These are phyloP conservation scores for Falco punctatus DNA, from an alignment of 2,113 vertebrate genomes.

Conservation along the genomic window DNA sequence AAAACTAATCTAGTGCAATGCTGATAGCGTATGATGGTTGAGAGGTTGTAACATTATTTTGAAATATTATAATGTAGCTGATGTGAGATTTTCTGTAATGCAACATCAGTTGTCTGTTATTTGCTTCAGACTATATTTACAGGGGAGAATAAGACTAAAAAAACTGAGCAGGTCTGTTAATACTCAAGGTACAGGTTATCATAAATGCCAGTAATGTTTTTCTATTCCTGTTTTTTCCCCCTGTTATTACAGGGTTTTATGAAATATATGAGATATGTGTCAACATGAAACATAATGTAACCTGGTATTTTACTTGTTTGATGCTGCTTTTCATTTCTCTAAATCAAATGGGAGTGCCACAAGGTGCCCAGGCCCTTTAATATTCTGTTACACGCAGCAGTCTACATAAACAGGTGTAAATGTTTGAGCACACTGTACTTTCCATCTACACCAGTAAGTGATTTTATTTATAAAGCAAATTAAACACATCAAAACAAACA, in stretches of 20 bases:
- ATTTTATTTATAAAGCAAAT: background rate
- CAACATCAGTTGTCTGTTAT: conserved; percentile 34
- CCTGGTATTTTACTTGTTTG: background rate
- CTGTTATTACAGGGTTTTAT: conserved; percentile 7
- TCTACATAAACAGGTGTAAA: background rate
- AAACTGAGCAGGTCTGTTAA: background rate
- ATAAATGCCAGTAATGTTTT: conserved; percentile 21
- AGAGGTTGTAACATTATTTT: conserved; percentile 39
- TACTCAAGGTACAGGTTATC: conserved; percentile 16
- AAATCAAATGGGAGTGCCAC: background rate
- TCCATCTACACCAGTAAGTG: background rate
- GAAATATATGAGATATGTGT: background rate
- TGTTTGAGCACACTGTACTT: background rate
- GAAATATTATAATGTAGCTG: conserved; percentile 55
- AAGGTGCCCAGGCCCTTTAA: background rate
- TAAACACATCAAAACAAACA: background rate
- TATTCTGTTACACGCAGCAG: background rate
- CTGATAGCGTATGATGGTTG: conserved; percentile 33
- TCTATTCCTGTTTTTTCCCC: background rate
- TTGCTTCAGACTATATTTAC: conserved; percentile 26
- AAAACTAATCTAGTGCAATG: conserved; percentile 49
- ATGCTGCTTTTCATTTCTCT: background rate
- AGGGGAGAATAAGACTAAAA: background rate
- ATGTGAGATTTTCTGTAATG: conserved; percentile 33
- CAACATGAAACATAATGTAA: background rate